Percentiles rank a stretch among this genome's conserved stretches.
Conservation (phyloP, 2,888 invertebrate species). For the Troglohyphantes excavatus region DNA sequence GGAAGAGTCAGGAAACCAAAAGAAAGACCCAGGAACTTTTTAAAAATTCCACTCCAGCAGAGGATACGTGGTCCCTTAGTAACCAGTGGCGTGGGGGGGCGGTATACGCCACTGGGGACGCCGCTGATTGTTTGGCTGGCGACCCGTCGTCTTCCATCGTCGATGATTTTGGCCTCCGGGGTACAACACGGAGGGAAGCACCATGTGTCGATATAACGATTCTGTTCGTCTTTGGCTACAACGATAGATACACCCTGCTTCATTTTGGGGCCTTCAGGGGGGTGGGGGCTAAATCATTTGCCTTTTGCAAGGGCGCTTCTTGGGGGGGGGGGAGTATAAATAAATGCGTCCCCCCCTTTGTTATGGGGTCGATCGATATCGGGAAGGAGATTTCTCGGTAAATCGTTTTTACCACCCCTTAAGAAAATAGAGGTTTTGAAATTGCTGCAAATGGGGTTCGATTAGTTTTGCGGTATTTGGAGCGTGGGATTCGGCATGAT, state of each 20-base stretch:
- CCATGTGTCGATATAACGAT: conserved; percentile 71
- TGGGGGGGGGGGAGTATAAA: conserved; percentile 49
- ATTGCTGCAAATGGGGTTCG: no score
- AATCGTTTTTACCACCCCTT: not conserved
- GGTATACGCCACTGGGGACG: conserved; percentile 49
- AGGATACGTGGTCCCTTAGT: conserved; percentile 35
- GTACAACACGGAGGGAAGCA: not conserved
- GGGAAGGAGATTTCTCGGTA: not conserved
- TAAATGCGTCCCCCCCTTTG: conserved; percentile 19
- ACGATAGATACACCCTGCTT: conserved; percentile 42
- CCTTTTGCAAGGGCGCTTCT: not conserved
- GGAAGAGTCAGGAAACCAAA: not conserved
- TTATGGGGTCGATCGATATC: conserved; percentile 33
- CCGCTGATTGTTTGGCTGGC: conserved; percentile 76
- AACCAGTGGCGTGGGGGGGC: not conserved
- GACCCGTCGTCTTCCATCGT: conserved; percentile 56
- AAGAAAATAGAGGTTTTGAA: not conserved
- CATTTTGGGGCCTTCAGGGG: conserved; percentile 38
- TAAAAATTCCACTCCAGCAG: conserved; percentile 56
- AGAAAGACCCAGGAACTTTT: conserved; percentile 39
- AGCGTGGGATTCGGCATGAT: no score
- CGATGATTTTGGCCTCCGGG: conserved; percentile 63
- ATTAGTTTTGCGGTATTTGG: no score
- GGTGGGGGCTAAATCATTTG: not conserved
- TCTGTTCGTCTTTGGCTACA: conserved; percentile 34